phyloP scores from a whole-genome alignment of 2,113 vertebrate genomes.

The Typhlomys cinereus region DNA sequence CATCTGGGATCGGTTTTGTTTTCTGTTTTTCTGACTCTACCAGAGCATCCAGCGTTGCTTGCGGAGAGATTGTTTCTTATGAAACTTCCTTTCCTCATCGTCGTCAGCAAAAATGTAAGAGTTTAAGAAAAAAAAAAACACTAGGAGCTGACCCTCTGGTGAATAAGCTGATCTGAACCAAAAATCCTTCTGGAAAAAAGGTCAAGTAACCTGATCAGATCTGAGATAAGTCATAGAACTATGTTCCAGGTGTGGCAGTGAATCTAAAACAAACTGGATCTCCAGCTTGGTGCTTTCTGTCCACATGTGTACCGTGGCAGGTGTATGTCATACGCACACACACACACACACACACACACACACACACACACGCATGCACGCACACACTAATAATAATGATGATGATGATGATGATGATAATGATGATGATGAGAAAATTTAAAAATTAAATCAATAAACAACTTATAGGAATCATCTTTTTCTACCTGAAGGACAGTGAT shows the following conservation, averaged over 20 bases:
- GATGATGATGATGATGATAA: too few relatives aligned
- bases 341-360: too few relatives aligned
- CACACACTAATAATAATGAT: too few relatives aligned
- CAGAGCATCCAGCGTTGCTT: background rate
- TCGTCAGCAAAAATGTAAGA: background rate
- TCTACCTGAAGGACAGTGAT: conserved; percentile 3
- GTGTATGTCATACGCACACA: too few relatives aligned
- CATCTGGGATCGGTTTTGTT: background rate
- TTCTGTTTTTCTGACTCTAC: background rate
- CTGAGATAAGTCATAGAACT: background rate
- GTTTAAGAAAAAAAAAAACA: background rate
- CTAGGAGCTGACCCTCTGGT: background rate
- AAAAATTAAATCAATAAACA: too few relatives aligned
- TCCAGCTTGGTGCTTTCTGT: background rate
- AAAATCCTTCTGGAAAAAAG: background rate
- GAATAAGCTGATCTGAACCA: conserved; percentile 28
- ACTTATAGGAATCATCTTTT: background rate
- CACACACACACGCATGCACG: too few relatives aligned
- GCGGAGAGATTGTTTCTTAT: background rate
- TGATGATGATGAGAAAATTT: too few relatives aligned
- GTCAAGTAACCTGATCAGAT: background rate
- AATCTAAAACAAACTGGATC: background rate
- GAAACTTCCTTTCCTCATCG: background rate
- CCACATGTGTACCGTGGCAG: too few relatives aligned
- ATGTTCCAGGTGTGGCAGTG: background rate